Base-by-base conservation (phyloP, 2,797 vertebrate genomes). In the Coilia nasus region DNA sequence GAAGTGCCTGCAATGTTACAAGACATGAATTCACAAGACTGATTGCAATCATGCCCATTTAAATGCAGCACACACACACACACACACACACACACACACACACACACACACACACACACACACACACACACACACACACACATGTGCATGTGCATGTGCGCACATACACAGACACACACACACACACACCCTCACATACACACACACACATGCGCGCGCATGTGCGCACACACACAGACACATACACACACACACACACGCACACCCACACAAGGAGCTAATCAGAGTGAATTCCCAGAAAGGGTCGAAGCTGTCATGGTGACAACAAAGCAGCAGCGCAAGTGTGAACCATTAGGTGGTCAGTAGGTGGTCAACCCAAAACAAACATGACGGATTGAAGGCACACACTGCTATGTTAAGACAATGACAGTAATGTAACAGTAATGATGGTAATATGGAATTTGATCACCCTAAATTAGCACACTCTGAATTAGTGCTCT, bases 11-110 rank as follows among this genome's bases (percentile, higher is more conserved):
- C 84, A 6, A 87, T 87, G 84, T 87, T 82, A 80, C 15, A 80
- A 83, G 82, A 44, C 78, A 82, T 71, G 47, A 82, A 84, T 71
- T 87, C 17, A 71, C 80, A 83, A 83, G 50, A 35, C 86, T 89
- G 87, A 89, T 88, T 88, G 85, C 86, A 89, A 89, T 90, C 86
- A 87, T 82, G 54, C 82, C 44, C 23, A 86, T 88, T 87, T 50
- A 67, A 50, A 82, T 60, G 80, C 41, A 85, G 82, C 54, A 84
- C 86, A 54, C 6, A 67, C 54, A 82, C 81, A 82, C 35, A 46
- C 35, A 44, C 60, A 71, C 28, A 59, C 81, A 82, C 84, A 86
- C 81, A 59, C 54, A 75, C 84, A 85, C 62, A 75, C 80, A 67
- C 28, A 82, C 44, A 81, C 59, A 50, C 57, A 35, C 57, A n/a